Evolutionary conservation across 2,113 vertebrate genomes (phyloP), one percentile per base, ranked within the genome.

Genomic region (Entomyzon cyanotis): DNA sequence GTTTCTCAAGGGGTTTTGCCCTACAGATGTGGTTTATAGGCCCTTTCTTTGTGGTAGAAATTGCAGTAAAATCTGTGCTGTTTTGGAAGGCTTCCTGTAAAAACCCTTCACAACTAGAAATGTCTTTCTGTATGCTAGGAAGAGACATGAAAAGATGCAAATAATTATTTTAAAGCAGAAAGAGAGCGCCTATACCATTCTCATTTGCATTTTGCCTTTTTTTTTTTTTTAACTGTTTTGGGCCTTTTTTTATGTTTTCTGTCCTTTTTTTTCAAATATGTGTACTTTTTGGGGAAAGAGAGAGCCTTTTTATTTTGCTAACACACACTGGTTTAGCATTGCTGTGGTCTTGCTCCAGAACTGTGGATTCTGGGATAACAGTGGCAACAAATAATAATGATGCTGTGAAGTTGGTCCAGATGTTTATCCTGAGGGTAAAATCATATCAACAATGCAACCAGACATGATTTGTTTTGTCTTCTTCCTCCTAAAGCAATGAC

Each of bases 381-480:
- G 20, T 22, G 14, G 23, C 58, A 89, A 53, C 44, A 82, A 93
- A 84, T 78, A 83, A 44, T 60, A 53, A 42, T 24, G 24, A 70
- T 63, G 35, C n/a, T 65, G 84, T 63, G 74, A 65, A 65, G 27
- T 56, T 64, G 65, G 74, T 93, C 87, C 91, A 95, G 94, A 94
- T 95, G 94, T 92, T 94, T 96, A 77, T 88, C 87, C 82, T 52
- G 85, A 93, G 85, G 85, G 88, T 78, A 95, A 93, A 90, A 80
- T 95, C 68, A 52, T 76, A 82, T 74, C 90, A 93, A 2, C 71
- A 74, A 24, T 50, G 52, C 79, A 90, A 81, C 16, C 0, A 6
- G 64, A 89, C 56, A 30, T 95, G 64, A 87, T 96, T 94, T 89
- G 55, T 59, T 93, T 85, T 95, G 75, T 76, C 68, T 27, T 93